phyloP scores from a whole-genome alignment of 1,140 invertebrate genomes.

The Drosophila bocki region DNA sequence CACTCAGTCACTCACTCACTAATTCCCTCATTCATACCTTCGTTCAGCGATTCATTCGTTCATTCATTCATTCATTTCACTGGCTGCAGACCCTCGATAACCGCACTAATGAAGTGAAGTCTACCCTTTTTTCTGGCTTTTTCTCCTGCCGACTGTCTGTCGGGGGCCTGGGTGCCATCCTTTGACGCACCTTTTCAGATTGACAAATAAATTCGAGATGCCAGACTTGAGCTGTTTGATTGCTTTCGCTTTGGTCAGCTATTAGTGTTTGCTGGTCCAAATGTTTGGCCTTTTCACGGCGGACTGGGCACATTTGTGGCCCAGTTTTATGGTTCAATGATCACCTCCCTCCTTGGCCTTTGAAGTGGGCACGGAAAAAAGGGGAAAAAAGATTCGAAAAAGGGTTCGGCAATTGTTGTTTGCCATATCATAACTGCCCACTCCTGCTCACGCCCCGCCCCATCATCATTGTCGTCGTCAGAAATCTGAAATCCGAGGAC shows the following conservation, averaged over 20 bases:
- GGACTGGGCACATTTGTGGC: slow-evolving; percentile 78
- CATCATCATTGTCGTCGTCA: slow-evolving; percentile 1
- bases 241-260: slow-evolving; percentile 73
- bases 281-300: slow-evolving; percentile 79
- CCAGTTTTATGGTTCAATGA: slow-evolving; percentile 76
- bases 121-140: slow-evolving; percentile 60
- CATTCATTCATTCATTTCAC: slow-evolving; percentile 54
- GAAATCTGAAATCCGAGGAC: slow-evolving; percentile 17
- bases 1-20: slow-evolving; percentile 41
- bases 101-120: slow-evolving; percentile 78
- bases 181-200: slow-evolving; percentile 73
- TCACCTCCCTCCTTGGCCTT: slow-evolving; percentile 28
- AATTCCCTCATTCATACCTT: slow-evolving; percentile 47
- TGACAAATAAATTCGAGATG: slow-evolving; percentile 74
- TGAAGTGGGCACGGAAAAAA: slow-evolving; percentile 34
- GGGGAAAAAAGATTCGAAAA: slow-evolving; percentile 5
- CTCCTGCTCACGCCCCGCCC: slow-evolving; percentile 6
- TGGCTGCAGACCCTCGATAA: slow-evolving; percentile 78
- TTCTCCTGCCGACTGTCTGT: neutral
- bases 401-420: slow-evolving; percentile 62
- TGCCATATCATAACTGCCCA: slow-evolving; percentile 68
- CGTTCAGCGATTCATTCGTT: slow-evolving; percentile 29
- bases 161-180: slow-evolving; percentile 46
- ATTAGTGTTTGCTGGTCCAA: slow-evolving; percentile 70
- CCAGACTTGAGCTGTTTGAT: slow-evolving; percentile 65